Base-by-base conservation (phyloP, 1,140 invertebrate genomes). In the Hyphantria cunea region DNA sequence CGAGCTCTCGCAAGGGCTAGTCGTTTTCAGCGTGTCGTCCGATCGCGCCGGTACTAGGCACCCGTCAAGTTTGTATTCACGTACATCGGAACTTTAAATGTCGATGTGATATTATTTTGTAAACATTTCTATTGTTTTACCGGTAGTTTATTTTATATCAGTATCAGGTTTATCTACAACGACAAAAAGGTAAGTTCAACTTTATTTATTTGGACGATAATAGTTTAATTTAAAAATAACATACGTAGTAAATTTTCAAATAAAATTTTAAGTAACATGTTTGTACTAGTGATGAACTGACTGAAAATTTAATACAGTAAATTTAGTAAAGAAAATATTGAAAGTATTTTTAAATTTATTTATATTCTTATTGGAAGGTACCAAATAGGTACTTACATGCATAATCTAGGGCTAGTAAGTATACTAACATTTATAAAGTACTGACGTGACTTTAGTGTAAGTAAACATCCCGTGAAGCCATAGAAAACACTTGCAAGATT, bases 1-100 rank as follows among this genome's bases (percentile, higher is more conserved):
- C 70, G 74, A 66, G 54, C 64, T 62, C 49, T 34, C 62, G 52
- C 53, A 60, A 60, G 63, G 59, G 68, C 59, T 58, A 66, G 66
- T 64, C 52, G 58, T 25, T 55, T 65, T 66, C 64, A 59, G 31
- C 37, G 49, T 41, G 25, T 41, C 53, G 54, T 60, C 58, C 50
- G 47, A n/a, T 33, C 47, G 48, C 70, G 52, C 41, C 48, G 51
- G n/a, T 33, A 48, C 37, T 47, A 15, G 47, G 7, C 45, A 17
- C 13, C 15, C 55, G 61, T 39, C 34, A 70, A 68, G 62, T 71
- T 71, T 59, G 48, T 62, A 34, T 32, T 14, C 55, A 39, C 31
- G 33, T 55, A 33, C 34, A 14, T 37, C 41, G 50, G 32, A 60
- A 65, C 50, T 59, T 65, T 65, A 59, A 34, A 14, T 64, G 17